Conservation (phyloP, 1,140 invertebrate genomes). For the Oncopodura yosiiana region DNA sequence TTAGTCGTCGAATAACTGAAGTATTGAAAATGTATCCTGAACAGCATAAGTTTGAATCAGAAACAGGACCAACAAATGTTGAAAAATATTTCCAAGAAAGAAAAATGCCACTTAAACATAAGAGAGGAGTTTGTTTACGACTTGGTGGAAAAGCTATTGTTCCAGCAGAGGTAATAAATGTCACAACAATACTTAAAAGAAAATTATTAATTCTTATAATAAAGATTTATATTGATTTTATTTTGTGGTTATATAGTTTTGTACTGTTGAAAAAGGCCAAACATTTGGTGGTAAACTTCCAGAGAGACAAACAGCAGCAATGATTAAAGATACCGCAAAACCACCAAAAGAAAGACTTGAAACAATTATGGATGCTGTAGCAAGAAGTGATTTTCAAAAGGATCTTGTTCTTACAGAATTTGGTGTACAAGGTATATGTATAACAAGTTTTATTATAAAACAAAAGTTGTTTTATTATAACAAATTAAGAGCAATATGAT, state of each 20-base stretch:
- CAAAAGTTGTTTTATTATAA: too few relatives aligned
- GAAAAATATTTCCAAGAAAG: background rate
- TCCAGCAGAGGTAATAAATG: slow-evolving; percentile 1
- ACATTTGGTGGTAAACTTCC: background rate
- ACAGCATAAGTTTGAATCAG: background rate
- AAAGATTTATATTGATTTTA: background rate
- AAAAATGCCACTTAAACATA: background rate
- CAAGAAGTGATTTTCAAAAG: background rate
- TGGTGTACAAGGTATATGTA: too few relatives aligned
- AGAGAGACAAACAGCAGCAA: slow-evolving; percentile 2
- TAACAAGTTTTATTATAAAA: too few relatives aligned
- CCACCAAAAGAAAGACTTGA: background rate
- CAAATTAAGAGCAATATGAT: too few relatives aligned
- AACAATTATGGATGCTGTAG: background rate
- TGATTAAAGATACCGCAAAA: slow-evolving; percentile 8
- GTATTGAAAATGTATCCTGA: background rate
- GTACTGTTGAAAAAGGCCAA: slow-evolving; percentile 3
- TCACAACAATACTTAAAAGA: too few relatives aligned
- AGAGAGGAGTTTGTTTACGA: background rate
- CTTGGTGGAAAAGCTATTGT: slow-evolving; percentile 1
- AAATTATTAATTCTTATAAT: background rate
- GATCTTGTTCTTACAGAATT: background rate
- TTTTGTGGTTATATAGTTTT: background rate
- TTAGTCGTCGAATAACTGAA: background rate
- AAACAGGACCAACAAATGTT: background rate